Evolutionary conservation across 2,888 invertebrate genomes (phyloP).

Genomic region (Polyommatus iphigenia): DNA sequence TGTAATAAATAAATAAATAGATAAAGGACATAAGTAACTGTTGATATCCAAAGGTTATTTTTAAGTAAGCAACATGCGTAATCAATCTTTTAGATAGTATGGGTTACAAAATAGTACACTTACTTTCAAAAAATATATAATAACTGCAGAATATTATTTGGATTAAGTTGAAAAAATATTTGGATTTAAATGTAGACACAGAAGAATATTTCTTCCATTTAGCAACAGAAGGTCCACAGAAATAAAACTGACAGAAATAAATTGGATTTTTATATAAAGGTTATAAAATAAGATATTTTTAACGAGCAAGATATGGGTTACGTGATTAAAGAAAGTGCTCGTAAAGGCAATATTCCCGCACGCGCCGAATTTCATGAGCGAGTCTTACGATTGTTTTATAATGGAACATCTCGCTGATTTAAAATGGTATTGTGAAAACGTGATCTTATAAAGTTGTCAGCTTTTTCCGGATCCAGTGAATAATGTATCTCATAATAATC

Average conservation of each 20-base stretch:
- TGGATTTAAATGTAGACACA: too few relatives aligned
- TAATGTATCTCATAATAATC: not conserved
- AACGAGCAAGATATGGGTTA: conserved; percentile 34
- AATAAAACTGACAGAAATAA: not conserved
- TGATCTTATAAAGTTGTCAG: not conserved
- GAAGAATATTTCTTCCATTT: too few relatives aligned
- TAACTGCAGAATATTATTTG: too few relatives aligned
- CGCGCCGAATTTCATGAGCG: not conserved
- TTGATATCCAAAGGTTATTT: too few relatives aligned
- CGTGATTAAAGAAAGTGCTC: conserved; percentile 37
- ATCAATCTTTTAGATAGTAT: too few relatives aligned
- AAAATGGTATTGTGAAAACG: not conserved
- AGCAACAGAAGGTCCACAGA: not conserved
- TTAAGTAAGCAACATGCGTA: too few relatives aligned
- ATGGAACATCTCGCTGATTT: not conserved
- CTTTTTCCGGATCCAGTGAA: not conserved
- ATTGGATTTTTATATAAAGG: not conserved
- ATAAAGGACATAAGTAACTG: too few relatives aligned
- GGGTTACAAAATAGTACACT: too few relatives aligned
- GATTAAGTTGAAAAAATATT: too few relatives aligned
- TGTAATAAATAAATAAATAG: too few relatives aligned
- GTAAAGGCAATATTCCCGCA: conserved; percentile 33
- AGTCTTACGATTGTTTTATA: conserved; percentile 8
- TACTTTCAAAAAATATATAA: too few relatives aligned
- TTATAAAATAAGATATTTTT: conserved; percentile 30